Evolutionary conservation across 2,113 vertebrate genomes (phyloP).

Genomic region (Clarias macrocephalus): DNA sequence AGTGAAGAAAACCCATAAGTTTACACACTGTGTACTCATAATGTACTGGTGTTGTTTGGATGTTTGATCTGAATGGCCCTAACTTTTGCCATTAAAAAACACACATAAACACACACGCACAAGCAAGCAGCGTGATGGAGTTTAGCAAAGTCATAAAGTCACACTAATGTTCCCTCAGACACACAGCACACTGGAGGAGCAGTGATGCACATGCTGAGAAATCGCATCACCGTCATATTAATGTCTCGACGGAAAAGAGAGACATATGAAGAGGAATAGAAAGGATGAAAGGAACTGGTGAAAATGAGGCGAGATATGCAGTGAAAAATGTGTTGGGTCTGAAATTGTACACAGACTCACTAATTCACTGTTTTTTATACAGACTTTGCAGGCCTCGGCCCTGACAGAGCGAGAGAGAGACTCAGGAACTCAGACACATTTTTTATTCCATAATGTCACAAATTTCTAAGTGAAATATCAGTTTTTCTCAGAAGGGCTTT

Average conservation of each 20-base stretch:
- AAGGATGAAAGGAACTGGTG: slow-evolving; percentile 3
- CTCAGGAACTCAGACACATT: neutral
- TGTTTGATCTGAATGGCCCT: slow-evolving; percentile 19
- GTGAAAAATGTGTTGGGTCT: neutral
- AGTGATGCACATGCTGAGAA: slow-evolving; percentile 37
- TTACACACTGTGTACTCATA: neutral
- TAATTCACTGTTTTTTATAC: neutral
- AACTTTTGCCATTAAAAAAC: slow-evolving; percentile 22
- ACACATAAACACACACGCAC: slow-evolving; percentile 11
- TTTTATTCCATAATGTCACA: neutral
- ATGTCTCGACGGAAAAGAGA: slow-evolving; percentile 27
- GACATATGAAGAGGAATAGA: slow-evolving; percentile 3
- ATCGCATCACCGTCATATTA: slow-evolving; percentile 34
- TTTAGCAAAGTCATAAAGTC: slow-evolving; percentile 48
- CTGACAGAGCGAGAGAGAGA: neutral
- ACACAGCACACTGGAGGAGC: neutral
- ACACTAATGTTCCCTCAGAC: slow-evolving; percentile 40
- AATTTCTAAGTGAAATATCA: neutral
- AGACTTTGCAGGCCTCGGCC: neutral
- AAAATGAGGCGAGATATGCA: neutral
- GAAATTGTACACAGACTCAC: neutral
- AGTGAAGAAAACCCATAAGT: neutral
- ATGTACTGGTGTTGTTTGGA: neutral
- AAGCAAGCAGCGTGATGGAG: slow-evolving; percentile 32
- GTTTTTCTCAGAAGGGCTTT: neutral